Evolutionary conservation across 2,797 vertebrate species (phyloP).

Genomic region (Sorex maritimensis): DNA sequence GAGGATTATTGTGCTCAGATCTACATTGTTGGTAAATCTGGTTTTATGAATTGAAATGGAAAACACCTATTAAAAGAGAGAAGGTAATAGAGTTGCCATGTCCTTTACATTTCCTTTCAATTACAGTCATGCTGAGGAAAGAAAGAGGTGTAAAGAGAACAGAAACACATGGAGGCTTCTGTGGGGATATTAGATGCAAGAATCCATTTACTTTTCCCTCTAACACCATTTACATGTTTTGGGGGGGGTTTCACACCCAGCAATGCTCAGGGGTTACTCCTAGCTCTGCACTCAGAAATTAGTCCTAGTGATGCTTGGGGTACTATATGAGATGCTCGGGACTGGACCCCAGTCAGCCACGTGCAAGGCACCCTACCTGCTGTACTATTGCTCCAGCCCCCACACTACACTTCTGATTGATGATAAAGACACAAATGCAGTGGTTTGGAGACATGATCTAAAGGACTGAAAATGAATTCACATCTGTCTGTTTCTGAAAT

Average conservation of each 20-base stretch:
- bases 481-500: neutral
- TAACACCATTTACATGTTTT: too few relatives aligned
- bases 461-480: neutral
- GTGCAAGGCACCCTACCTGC: too few relatives aligned
- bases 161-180: neutral
- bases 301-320: too few relatives aligned
- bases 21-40: neutral
- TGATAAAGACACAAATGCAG: neutral
- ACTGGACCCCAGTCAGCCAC: too few relatives aligned
- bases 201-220: neutral
- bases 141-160: neutral
- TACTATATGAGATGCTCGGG: too few relatives aligned
- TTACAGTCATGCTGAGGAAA: slow-evolving; percentile 1
- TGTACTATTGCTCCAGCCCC: neutral
- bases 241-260: too few relatives aligned
- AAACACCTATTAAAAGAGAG: neutral
- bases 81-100: neutral
- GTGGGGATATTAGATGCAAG: neutral
- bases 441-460: neutral
- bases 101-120: neutral
- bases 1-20: neutral
- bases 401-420: neutral
- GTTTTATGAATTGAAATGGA: neutral
- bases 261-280: too few relatives aligned
- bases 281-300: too few relatives aligned